phyloP scores from a whole-genome alignment of 2,888 invertebrate species.

The Drosophila melanosoma region DNA sequence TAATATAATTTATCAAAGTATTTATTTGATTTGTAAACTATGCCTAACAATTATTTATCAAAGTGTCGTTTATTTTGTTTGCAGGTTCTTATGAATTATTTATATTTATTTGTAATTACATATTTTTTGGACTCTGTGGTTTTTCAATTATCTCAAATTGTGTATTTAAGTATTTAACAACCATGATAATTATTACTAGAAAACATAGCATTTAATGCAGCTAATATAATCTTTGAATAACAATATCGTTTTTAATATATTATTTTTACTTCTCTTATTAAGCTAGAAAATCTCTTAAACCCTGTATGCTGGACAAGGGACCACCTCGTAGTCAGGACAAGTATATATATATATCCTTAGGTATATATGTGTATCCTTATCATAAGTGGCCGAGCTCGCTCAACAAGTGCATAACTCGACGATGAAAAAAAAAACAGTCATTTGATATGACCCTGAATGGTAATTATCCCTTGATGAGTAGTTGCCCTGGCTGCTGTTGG shows the following conservation, averaged over 20 bases:
- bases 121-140: background rate
- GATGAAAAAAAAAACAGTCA: slow-evolving; percentile 27
- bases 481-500: slow-evolving; percentile 20
- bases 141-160: too few species aligned
- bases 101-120: background rate
- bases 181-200: background rate
- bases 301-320: slow-evolving; percentile 36
- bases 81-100: background rate
- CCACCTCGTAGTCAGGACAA: slow-evolving; percentile 60
- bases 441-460: slow-evolving; percentile 67
- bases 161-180: too few species aligned
- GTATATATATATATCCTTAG: background rate
- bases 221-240: background rate
- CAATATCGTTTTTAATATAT: background rate
- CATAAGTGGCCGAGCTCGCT: slow-evolving; percentile 37
- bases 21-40: background rate
- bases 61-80: background rate
- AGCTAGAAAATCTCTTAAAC: background rate
- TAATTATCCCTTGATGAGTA: slow-evolving; percentile 66
- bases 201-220: background rate
- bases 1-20: background rate
- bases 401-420: slow-evolving; percentile 59
- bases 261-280: background rate
- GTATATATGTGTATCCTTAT: slow-evolving; percentile 43
- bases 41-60: background rate